phyloP scores from a whole-genome alignment of 2,113 vertebrate species.

The Triplophysa rosa region DNA sequence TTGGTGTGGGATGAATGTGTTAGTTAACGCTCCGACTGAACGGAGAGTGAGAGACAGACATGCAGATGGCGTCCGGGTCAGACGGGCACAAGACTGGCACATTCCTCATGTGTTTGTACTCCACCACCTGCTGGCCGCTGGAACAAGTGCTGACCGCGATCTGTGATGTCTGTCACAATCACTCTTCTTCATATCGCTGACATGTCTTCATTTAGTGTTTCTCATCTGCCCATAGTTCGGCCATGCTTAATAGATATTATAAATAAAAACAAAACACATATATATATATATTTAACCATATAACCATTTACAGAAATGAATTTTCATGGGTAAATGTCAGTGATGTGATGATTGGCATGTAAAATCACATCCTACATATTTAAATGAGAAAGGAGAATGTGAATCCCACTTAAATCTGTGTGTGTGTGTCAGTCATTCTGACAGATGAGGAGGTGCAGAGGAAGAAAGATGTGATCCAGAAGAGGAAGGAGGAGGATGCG shows the following conservation, averaged over 20 bases:
- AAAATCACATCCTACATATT: too few species aligned
- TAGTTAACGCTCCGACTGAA: background rate
- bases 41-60: background rate
- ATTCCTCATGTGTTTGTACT: background rate
- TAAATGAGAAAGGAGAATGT: background rate
- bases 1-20: background rate
- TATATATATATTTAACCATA: too few species aligned
- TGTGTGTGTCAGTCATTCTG: slow-evolving; percentile 82
- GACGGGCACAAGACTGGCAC: background rate
- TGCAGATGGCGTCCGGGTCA: background rate
- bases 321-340: too few species aligned
- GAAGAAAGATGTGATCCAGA: slow-evolving; percentile 92
- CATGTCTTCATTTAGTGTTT: too few species aligned
- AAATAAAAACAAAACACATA: too few species aligned
- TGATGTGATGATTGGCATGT: too few species aligned
- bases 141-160: background rate
- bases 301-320: too few species aligned
- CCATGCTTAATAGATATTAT: too few species aligned
- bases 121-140: background rate
- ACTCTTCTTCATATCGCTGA: too few species aligned
- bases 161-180: background rate
- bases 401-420: background rate
- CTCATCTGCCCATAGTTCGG: too few species aligned
- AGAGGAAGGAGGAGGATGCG: slow-evolving; percentile 93
- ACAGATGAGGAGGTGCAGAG: slow-evolving; percentile 96